Evolutionary conservation across 2,888 invertebrate species (phyloP).

Genomic region (Hyposoter didymator): DNA sequence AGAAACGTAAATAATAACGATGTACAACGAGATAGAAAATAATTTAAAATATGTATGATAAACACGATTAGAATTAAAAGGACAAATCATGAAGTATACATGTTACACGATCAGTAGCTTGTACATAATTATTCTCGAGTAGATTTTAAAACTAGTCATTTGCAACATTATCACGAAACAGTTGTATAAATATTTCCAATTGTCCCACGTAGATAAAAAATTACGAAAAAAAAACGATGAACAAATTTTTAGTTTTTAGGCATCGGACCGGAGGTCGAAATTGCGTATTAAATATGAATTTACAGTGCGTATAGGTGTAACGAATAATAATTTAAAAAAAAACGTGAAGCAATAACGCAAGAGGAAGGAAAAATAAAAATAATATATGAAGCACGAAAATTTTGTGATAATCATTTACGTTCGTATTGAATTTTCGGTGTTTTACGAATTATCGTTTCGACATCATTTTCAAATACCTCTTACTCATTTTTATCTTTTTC

Average conservation of each 20-base stretch:
- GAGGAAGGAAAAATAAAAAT: constrained; percentile 22
- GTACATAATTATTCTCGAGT: constrained; percentile 74
- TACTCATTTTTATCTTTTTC: neutral
- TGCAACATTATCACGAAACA: constrained; percentile 60
- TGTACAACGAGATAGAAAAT: constrained; percentile 83
- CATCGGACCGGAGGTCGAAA: constrained; percentile 44
- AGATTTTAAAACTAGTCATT: constrained; percentile 78
- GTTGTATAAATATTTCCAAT: constrained; percentile 43
- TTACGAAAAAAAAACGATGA: neutral
- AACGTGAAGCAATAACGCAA: constrained; percentile 55
- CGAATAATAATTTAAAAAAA: constrained; percentile 18
- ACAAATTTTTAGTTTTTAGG: constrained; percentile 32
- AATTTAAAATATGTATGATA: constrained; percentile 77
- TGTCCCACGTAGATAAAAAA: constrained; percentile 54
- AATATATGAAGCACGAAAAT: constrained; percentile 42
- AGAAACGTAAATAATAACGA: constrained; percentile 75
- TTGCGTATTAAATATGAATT: constrained; percentile 37
- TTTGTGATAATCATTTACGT: constrained; percentile 59
- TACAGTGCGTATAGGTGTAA: constrained; percentile 23
- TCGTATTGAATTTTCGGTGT: constrained; percentile 14
- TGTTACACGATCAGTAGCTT: constrained; percentile 69
- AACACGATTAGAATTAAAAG: constrained; percentile 73
- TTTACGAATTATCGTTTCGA: constrained; percentile 10
- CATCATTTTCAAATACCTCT: constrained; percentile 21
- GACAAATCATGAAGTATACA: constrained; percentile 77